Evolutionary conservation across 2,113 vertebrate genomes (phyloP).

Genomic region (Forbesichthys papilliferus): DNA sequence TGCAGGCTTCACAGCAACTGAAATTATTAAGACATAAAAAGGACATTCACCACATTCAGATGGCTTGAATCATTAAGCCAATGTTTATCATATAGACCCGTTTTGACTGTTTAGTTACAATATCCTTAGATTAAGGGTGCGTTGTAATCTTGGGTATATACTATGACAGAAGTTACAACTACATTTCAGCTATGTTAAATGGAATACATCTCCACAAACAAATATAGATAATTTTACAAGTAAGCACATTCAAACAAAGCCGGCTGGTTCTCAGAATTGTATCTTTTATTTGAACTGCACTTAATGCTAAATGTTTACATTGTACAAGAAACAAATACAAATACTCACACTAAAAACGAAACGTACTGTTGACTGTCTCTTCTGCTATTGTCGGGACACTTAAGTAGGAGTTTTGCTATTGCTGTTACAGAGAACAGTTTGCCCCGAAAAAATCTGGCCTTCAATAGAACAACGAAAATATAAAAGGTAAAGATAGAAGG

Average conservation of each 20-base stretch:
- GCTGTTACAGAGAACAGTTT: slow-evolving; percentile 86
- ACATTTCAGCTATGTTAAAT: background rate
- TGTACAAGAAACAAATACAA: slow-evolving; percentile 98
- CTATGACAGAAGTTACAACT: background rate
- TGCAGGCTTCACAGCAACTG: too few relatives aligned
- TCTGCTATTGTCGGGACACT: slow-evolving; percentile 82
- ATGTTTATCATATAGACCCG: too few relatives aligned
- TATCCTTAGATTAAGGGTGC: too few relatives aligned
- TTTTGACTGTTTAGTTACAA: too few relatives aligned
- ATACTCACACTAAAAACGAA: slow-evolving; percentile 90
- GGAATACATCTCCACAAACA: background rate
- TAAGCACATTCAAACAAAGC: slow-evolving; percentile 23
- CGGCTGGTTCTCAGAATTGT: slow-evolving; percentile 64
- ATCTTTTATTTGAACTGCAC: slow-evolving; percentile 98
- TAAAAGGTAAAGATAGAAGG: slow-evolving; percentile 25
- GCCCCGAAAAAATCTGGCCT: slow-evolving; percentile 87
- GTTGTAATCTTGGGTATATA: background rate
- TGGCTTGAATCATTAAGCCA: background rate
- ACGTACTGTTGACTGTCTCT: slow-evolving; percentile 85
- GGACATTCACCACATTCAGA: background rate
- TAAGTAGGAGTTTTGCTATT: slow-evolving; percentile 79
- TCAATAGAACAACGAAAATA: slow-evolving; percentile 83
- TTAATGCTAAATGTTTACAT: slow-evolving; percentile 97
- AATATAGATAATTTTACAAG: background rate
- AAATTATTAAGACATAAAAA: too few relatives aligned